These are phyloP conservation scores for Brachirus orientalis DNA, from an alignment of 2,113 vertebrate genomes.

Conservation along the genomic window DNA sequence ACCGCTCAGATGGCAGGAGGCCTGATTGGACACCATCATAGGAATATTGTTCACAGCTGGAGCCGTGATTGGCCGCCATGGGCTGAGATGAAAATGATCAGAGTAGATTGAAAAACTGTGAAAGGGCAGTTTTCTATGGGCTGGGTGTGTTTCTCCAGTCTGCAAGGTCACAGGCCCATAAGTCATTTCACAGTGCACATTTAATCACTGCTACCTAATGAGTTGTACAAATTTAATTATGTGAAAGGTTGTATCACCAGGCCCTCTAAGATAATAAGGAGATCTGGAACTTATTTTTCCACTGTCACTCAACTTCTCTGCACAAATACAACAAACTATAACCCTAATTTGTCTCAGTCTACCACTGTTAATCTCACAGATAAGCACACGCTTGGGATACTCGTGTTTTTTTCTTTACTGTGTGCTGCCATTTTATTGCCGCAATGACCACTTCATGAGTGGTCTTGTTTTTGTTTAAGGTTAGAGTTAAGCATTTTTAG, in stretches of 20 bases:
- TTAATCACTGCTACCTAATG: neutral
- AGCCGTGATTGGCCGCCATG: constrained; percentile 4
- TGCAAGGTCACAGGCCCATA: constrained; percentile 52
- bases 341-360: too few species aligned
- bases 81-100: constrained; percentile 50
- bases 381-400: too few species aligned
- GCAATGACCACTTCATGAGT: too few species aligned
- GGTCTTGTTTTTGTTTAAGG: too few species aligned
- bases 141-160: neutral
- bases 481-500: too few species aligned
- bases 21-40: constrained; percentile 60
- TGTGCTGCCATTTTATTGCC: too few species aligned
- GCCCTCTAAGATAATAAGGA: too few species aligned
- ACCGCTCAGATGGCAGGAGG: constrained; percentile 43
- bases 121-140: constrained; percentile 18
- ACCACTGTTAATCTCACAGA: too few species aligned
- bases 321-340: too few species aligned
- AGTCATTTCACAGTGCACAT: constrained; percentile 2
- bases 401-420: too few species aligned
- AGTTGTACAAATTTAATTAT: neutral
- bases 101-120: constrained; percentile 27
- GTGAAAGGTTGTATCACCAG: neutral
- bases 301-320: too few species aligned
- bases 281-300: too few species aligned
- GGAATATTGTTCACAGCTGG: constrained; percentile 41